phyloP scores from a whole-genome alignment of 1,140 invertebrate species.

The Geopemphigus sp. region DNA sequence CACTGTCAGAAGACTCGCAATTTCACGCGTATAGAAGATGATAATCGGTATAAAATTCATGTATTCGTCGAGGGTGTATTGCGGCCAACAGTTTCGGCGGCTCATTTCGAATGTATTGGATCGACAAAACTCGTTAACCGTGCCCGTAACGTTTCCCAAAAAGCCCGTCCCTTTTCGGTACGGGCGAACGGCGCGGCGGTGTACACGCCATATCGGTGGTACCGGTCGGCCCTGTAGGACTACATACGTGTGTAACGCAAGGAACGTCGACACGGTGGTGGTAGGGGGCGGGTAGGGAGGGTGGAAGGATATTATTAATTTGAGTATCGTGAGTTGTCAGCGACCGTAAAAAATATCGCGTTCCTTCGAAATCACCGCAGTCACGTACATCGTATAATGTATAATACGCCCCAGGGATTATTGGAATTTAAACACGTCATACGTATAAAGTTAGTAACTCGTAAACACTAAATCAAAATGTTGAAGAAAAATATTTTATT shows the following conservation, averaged over 20 bases:
- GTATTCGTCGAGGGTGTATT: slow-evolving; percentile 20
- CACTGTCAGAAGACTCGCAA: slow-evolving; percentile 40
- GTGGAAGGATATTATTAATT: slow-evolving; percentile 28
- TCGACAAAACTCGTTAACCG: slow-evolving; percentile 48
- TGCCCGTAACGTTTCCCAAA: neutral
- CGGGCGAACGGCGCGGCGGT: too few relatives aligned
- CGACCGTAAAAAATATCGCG: slow-evolving; percentile 43
- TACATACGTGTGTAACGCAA: neutral
- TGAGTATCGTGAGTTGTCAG: slow-evolving; percentile 48
- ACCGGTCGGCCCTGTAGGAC: slow-evolving; percentile 16
- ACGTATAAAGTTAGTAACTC: neutral
- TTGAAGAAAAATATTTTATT: slow-evolving; percentile 7
- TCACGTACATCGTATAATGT: neutral
- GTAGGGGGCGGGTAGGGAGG: too few relatives aligned
- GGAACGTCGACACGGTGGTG: too few relatives aligned
- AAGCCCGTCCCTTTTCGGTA: too few relatives aligned
- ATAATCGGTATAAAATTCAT: slow-evolving; percentile 37
- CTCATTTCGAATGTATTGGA: slow-evolving; percentile 47
- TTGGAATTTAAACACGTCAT: slow-evolving; percentile 33
- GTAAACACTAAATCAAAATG: neutral
- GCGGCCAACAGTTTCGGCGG: slow-evolving; percentile 12
- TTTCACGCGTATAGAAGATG: neutral
- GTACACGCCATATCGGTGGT: slow-evolving; percentile 32
- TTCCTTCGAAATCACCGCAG: slow-evolving; percentile 21
- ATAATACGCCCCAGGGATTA: neutral